Conservation (phyloP, 2,797 vertebrate species). For the Carapus acus region DNA sequence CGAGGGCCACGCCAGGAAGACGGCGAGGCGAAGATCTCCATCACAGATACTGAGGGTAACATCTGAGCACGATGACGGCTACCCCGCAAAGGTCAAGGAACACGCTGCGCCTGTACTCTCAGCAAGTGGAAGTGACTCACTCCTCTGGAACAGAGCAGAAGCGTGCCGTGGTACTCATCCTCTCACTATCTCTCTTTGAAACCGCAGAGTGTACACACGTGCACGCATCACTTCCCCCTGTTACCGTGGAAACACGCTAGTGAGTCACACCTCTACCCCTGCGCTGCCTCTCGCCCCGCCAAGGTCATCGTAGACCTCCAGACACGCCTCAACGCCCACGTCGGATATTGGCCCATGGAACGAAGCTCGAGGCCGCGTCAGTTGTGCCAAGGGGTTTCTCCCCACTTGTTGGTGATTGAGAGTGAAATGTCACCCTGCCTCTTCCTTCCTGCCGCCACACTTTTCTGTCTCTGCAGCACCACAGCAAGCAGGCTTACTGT, state of each 20-base stretch:
- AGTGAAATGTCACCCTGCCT: no score
- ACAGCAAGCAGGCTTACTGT: no score
- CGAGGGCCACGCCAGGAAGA: no score
- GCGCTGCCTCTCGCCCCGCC: conserved; percentile 22
- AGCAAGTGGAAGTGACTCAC: no score
- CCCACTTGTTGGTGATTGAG: neutral
- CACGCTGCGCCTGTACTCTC: no score
- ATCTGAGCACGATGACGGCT: neutral
- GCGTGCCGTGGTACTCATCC: no score
- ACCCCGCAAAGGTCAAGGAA: neutral
- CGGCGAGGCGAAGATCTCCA: no score
- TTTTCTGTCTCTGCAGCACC: no score
- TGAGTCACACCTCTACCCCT: conserved; percentile 38
- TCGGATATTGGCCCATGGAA: conserved; percentile 10
- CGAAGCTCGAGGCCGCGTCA: neutral
- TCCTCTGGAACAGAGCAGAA: no score
- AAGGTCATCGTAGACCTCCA: conserved; percentile 43
- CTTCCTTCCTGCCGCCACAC: no score
- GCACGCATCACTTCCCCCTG: conserved; percentile 13
- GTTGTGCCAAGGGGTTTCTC: conserved; percentile 7
- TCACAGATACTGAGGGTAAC: neutral
- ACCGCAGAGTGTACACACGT: conserved; percentile 16
- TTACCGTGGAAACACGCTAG: conserved; percentile 54
- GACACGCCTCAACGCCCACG: conserved; percentile 13
- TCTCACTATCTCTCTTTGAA: neutral